A percentile compares a stretch with the other conserved stretches of the same genome.
Conservation (phyloP, 2,888 invertebrate species). For the Eristalinus aeneus region DNA sequence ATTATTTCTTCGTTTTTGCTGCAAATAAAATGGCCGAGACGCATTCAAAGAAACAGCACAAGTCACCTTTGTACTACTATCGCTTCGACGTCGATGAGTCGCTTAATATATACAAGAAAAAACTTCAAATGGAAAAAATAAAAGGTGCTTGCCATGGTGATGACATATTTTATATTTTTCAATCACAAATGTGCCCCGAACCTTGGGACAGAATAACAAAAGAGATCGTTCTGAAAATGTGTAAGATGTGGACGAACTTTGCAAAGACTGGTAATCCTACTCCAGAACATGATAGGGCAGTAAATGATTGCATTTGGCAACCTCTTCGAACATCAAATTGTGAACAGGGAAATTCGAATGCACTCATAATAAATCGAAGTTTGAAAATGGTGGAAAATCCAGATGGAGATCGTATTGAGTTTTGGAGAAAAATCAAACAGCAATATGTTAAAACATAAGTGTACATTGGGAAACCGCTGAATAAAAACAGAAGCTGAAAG, state of each 20-base stretch:
- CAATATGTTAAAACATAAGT: not conserved
- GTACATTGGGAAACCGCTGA: no score
- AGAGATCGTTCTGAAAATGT: conserved; percentile 80
- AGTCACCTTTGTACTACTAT: conserved; percentile 81
- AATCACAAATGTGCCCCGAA: conserved; percentile 70
- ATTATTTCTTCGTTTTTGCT: conserved; percentile 74
- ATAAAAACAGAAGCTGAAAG: no score
- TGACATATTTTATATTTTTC: conserved; percentile 82
- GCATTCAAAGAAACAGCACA: conserved; percentile 61
- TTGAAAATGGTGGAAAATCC: conserved; percentile 70
- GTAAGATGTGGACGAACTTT: conserved; percentile 83
- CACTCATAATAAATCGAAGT: conserved; percentile 36
- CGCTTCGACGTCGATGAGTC: conserved; percentile 82
- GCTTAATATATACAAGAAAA: conserved; percentile 80
- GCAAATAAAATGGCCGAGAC: conserved; percentile 54
- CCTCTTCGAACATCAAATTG: conserved; percentile 55
- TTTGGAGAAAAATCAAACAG: conserved; percentile 71
- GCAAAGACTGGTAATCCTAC: conserved; percentile 80
- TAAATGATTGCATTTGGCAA: conserved; percentile 67
- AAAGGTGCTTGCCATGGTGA: conserved; percentile 83
- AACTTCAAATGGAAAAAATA: conserved; percentile 75
- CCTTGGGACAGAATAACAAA: conserved; percentile 62
- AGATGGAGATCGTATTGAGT: conserved; percentile 64
- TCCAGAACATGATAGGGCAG: not conserved
- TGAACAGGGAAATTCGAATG: conserved; percentile 47